phyloP scores from a whole-genome alignment of 2,797 vertebrate genomes.

The Galaxias olidus region DNA sequence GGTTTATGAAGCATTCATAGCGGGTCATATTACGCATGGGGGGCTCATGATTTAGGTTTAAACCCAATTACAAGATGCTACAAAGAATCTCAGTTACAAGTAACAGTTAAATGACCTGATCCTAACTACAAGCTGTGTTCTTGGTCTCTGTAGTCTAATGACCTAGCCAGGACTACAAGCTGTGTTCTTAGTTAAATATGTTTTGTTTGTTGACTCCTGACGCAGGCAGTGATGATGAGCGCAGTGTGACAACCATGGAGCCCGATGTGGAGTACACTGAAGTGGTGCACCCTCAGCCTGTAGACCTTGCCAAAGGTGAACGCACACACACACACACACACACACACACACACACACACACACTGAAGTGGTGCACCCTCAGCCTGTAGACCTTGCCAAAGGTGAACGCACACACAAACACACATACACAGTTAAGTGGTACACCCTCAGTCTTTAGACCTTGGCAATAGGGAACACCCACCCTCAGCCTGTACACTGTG shows the following conservation, averaged over 20 bases:
- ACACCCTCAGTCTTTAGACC: neutral
- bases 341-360: neutral
- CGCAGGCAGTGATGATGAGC: neutral
- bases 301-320: neutral
- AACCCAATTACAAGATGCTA: too few species aligned
- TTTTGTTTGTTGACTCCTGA: neutral
- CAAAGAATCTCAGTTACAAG: too few species aligned
- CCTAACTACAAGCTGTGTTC: too few species aligned
- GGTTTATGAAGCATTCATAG: too few species aligned
- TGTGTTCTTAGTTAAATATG: too few species aligned
- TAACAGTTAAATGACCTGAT: too few species aligned
- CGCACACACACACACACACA: conserved; percentile 2
- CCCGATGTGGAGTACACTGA: conserved; percentile 12
- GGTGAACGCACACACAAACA: conserved; percentile 17
- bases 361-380: conserved; percentile 22
- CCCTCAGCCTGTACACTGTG: neutral
- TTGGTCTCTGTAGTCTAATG: too few species aligned
- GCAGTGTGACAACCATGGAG: neutral
- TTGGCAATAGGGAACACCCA: neutral
- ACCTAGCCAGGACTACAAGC: too few species aligned
- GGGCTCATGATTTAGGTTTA: too few species aligned
- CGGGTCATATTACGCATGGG: too few species aligned
- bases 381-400: neutral
- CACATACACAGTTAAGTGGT: conserved; percentile 20
- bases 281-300: neutral